Base-by-base conservation (phyloP, 92 coral and sea anemone genomes). In the Paramuricea clavata region DNA sequence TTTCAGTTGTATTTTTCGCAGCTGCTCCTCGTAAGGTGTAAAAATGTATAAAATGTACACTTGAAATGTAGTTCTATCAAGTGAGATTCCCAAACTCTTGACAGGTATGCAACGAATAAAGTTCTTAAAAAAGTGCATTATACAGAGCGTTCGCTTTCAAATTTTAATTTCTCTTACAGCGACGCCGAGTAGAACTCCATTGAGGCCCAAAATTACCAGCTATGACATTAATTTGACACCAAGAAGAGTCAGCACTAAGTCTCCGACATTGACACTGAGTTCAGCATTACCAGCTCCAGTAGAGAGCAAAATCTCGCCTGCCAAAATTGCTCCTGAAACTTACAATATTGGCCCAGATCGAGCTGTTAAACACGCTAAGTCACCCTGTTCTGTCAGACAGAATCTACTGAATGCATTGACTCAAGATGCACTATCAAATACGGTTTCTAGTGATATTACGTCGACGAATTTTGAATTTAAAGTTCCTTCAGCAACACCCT, bases 191-290 rank as follows among this genome's bases (percentile, higher is more conserved):
- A 30, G 82, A 76, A 76, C 82, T 13, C 82, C 82, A 27, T 5
- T 54, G 15, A 76, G 52, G 82, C 44, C 67, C 6, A 49, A 15
- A 32, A 9, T 52, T 32, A 76, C 26, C 52, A 54, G 22, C 13
- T 1, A 0, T 31, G n/a, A 30, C 17, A 12, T 49, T 50, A 68
- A 76, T 52, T n/a, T 50, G 0, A 76, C 82, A 15, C 82, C 82
- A 76, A 25, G 25, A 49, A 33, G 82, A 76, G 69, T 76, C 15
- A 50, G 50, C 26, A 76, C 82, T n/a, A n/a, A n/a, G n/a, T n/a
- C n/a, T 36, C 82, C 82, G 9, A 54, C 68, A 0, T 60, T 76
- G 36, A 76, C 69, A 12, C 26, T 76, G 12, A 76, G 82, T 52
- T 76, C 82, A 33, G 50, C 82, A 6, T 76, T 76, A 54, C 43